Base-by-base conservation (phyloP, 2,113 vertebrate genomes). In the Dasyprocta punctata region DNA sequence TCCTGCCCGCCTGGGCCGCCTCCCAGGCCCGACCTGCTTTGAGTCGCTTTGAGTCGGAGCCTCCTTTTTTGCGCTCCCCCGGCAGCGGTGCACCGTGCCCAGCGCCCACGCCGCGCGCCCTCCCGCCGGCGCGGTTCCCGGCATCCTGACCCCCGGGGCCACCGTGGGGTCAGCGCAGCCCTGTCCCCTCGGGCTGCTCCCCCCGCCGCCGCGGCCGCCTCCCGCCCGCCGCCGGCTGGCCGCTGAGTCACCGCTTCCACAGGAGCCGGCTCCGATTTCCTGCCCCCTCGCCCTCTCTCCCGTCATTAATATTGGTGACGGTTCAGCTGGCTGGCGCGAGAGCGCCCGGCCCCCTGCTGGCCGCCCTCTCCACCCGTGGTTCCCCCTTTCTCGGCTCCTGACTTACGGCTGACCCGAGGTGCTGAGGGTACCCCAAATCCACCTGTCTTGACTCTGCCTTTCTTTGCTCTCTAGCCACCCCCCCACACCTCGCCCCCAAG, bases 11-110 rank as follows among this genome's bases (percentile, higher is more conserved):
- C 98, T 63, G 97, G 98, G 97, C 98, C 85, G 80, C 89, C 84
- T 95, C 98, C 96, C 95, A 96, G 94, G 17, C 92, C 95, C 96
- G 96, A 97, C 97, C 98, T 98, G 98, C 98, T 97, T 96, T 95
- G 95, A 97, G 96, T 97, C 98, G 98, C 98, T 97, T 96, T 95
- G 95, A 97, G 96, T 97, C 98, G 97, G 95, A 86, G 73, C 71
- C 96, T 81, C 16, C 97, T 93, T 82, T 96, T 92, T 83, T 86
- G 85, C 90, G 90, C 77, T 97, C 94, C 95, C 95, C 90, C 20
- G 63, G 94, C 92, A n/a, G 49, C 30, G 20, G 87, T 38, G 56
- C 89, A 52, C 80, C 4, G n/a, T 84, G 94, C 95, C 90, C 44
- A 1, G 69, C 52, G 94, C 92, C 92, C 75, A 47, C 41, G 26